Percentiles rank a stretch among this genome's conserved stretches.
Evolutionary conservation across 1,140 invertebrate species (phyloP).

Genomic region (Drosophila ananassae): DNA sequence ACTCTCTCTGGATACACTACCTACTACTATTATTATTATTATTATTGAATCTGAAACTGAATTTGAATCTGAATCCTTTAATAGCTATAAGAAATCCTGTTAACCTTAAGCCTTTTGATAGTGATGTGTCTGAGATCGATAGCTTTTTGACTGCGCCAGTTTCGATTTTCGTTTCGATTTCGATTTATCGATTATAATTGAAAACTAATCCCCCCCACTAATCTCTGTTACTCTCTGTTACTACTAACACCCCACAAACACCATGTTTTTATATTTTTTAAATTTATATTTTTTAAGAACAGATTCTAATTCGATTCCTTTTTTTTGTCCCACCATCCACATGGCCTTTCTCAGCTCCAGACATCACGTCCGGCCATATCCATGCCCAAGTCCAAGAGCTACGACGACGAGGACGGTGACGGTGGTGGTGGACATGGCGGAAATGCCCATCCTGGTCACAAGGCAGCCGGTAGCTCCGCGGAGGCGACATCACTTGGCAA

Average conservation of each 20-base stretch:
- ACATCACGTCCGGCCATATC: slow-evolving; percentile 65
- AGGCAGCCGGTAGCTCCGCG: not conserved
- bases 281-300: too few species aligned
- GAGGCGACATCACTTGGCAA: slow-evolving; percentile 1
- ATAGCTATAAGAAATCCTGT: slow-evolving; percentile 22
- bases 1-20: not conserved
- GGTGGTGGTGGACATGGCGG: not conserved
- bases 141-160: slow-evolving; percentile 73
- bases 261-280: not conserved
- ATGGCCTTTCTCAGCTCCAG: slow-evolving; percentile 11
- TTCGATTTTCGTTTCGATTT: slow-evolving; percentile 20
- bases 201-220: slow-evolving; percentile 15
- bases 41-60: too few species aligned
- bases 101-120: slow-evolving; percentile 12
- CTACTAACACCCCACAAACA: not conserved
- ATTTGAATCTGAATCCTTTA: too few species aligned
- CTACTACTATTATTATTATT: too few species aligned
- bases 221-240: slow-evolving; percentile 10
- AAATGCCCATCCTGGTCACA: slow-evolving; percentile 3
- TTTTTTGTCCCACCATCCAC: slow-evolving; percentile 36
- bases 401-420: slow-evolving; percentile 57
- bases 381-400: slow-evolving; percentile 73
- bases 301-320: not conserved
- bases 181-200: not conserved
- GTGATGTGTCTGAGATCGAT: slow-evolving; percentile 6